Conservation (phyloP, 2,113 vertebrate species). For the Calyptomena viridis region DNA sequence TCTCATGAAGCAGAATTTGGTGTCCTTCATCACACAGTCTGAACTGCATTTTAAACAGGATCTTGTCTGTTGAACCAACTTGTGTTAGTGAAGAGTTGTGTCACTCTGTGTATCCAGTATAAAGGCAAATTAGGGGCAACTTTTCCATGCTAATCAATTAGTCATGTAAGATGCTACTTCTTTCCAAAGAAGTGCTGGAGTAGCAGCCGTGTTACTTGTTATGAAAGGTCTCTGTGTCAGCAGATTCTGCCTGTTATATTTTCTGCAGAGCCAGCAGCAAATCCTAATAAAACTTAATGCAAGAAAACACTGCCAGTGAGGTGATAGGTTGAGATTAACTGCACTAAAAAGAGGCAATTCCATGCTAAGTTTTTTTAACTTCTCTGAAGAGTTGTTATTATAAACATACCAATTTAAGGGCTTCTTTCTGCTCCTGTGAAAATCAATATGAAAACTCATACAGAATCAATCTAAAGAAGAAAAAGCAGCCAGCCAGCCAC, state of each 20-base stretch:
- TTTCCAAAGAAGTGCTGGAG: constrained; percentile 22
- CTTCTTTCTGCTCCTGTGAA: not conserved
- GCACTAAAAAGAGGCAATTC: not conserved
- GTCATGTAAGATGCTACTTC: not conserved
- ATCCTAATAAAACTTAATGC: constrained; percentile 55
- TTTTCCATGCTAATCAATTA: constrained; percentile 52
- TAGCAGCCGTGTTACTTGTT: not conserved
- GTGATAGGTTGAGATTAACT: constrained; percentile 33
- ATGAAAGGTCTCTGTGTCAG: constrained; percentile 41
- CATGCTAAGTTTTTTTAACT: not conserved
- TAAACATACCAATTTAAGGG: not conserved
- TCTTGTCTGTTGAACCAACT: not conserved
- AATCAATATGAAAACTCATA: not conserved
- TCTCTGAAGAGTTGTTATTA: not conserved
- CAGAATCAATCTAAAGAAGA: not conserved
- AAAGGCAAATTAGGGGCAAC: constrained; percentile 10
- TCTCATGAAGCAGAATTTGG: not conserved
- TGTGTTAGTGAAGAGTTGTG: not conserved
- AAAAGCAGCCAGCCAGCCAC: not conserved
- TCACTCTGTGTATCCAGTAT: not conserved
- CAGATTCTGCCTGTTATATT: constrained; percentile 25
- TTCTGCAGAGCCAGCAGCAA: constrained; percentile 65
- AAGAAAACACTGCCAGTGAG: constrained; percentile 29
- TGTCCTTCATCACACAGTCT: not conserved
- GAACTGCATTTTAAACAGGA: not conserved